These are phyloP conservation scores for Zaprionus tsacasi DNA, from an alignment of 1,140 invertebrate species.

Conservation along the genomic window DNA sequence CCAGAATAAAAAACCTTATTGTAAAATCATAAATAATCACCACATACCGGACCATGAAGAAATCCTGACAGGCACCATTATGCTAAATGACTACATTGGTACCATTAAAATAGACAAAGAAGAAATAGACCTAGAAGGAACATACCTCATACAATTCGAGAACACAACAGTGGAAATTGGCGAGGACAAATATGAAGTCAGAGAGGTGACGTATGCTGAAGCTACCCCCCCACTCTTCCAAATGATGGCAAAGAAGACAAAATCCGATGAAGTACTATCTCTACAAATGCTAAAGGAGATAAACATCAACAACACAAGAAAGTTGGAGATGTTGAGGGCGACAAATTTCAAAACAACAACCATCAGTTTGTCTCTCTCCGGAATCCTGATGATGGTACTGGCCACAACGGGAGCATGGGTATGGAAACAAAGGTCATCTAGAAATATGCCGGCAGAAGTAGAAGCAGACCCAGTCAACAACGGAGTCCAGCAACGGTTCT, in stretches of 20 bases:
- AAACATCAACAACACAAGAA: no score
- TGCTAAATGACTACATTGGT: slow-evolving; percentile 6
- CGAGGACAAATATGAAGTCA: slow-evolving; percentile 10
- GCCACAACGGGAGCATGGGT: no score
- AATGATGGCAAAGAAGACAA: slow-evolving; percentile 13
- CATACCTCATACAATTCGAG: slow-evolving; percentile 11
- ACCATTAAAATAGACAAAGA: neutral
- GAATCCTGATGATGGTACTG: no score
- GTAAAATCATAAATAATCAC: slow-evolving; percentile 2
- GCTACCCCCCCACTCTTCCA: slow-evolving; percentile 15
- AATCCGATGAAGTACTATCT: neutral
- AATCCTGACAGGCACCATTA: neutral
- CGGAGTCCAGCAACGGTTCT: no score
- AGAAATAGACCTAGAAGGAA: slow-evolving; percentile 7
- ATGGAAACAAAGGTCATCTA: no score
- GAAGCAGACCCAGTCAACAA: no score
- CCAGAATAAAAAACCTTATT: neutral
- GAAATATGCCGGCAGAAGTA: no score
- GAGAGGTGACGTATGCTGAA: slow-evolving; percentile 4
- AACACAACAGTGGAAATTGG: slow-evolving; percentile 10
- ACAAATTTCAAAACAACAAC: no score
- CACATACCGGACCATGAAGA: slow-evolving; percentile 9
- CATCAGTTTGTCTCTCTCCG: no score
- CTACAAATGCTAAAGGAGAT: no score
- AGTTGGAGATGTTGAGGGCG: no score